Percentiles rank a stretch among this genome's conserved stretches.
phyloP scores from a whole-genome alignment of 2,888 invertebrate species.

The Hirtodrosophila confusa region DNA sequence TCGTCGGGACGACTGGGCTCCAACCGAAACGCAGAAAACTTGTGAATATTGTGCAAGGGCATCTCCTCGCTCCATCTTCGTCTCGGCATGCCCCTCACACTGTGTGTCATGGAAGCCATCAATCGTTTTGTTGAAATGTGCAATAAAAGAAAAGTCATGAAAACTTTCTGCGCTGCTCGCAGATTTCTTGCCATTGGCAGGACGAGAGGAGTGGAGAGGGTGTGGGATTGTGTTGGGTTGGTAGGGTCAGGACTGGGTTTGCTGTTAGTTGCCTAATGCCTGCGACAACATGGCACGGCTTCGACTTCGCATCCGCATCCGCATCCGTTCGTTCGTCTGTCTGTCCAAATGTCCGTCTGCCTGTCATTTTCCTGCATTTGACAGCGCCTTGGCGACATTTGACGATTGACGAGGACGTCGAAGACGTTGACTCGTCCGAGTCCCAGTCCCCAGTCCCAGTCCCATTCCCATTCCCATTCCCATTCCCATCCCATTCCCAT shows the following conservation, averaged over 20 bases:
- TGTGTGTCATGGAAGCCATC: conserved; percentile 82
- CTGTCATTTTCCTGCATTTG: conserved; percentile 72
- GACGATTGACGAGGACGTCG: conserved; percentile 82
- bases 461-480: conserved; percentile 1
- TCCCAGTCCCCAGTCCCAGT: conserved; percentile 5
- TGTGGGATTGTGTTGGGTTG: conserved; percentile 16
- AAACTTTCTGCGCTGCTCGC: conserved; percentile 80
- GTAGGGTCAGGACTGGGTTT: conserved; percentile 28
- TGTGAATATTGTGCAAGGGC: conserved; percentile 74
- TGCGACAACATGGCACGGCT: conserved; percentile 72
- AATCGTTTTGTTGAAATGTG: conserved; percentile 83
- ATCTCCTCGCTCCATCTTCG: conserved; percentile 21
- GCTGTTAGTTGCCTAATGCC: conserved; percentile 74
- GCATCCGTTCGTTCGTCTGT: conserved; percentile 40
- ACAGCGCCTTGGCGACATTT: conserved; percentile 79
- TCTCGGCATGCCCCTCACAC: conserved; percentile 7
- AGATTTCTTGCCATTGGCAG: conserved; percentile 63
- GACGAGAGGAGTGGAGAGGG: neutral
- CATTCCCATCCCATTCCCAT: conserved; percentile 10
- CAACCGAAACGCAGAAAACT: conserved; percentile 66
- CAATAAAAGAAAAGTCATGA: conserved; percentile 82
- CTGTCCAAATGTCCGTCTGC: conserved; percentile 35
- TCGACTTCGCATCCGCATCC: conserved; percentile 44
- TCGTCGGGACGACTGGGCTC: conserved; percentile 43
- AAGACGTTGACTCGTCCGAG: conserved; percentile 37